These are phyloP conservation scores for Oxystoma pomonae DNA, from an alignment of 2,888 invertebrate species.

Conservation along the genomic window DNA sequence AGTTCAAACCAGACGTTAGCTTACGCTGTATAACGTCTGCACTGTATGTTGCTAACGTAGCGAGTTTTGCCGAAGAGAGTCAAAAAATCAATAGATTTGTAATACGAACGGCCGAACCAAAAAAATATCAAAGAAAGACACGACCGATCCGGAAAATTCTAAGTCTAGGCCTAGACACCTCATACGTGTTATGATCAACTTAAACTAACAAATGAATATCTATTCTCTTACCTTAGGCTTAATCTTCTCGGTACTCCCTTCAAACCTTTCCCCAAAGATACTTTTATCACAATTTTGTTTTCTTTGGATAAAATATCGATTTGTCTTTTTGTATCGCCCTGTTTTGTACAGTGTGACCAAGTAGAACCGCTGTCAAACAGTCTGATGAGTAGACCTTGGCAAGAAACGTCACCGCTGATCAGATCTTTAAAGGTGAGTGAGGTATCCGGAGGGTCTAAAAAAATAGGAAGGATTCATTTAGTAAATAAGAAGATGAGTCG, in stretches of 20 bases:
- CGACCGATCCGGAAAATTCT: no score
- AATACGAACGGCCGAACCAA: no score
- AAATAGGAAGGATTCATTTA: background rate
- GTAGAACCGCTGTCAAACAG: slow-evolving; percentile 56
- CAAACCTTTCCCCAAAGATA: slow-evolving; percentile 36
- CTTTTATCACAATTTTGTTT: slow-evolving; percentile 53
- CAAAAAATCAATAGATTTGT: no score
- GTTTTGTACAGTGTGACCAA: slow-evolving; percentile 59
- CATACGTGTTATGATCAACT: no score
- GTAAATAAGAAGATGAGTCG: background rate
- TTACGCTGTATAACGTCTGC: no score
- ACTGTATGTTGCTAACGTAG: no score
- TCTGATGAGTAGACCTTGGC: slow-evolving; percentile 56
- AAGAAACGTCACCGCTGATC: slow-evolving; percentile 42
- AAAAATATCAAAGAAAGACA: no score
- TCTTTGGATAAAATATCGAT: slow-evolving; percentile 58
- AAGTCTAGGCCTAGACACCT: no score
- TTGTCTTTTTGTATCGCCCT: slow-evolving; percentile 55
- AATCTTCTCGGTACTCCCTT: slow-evolving; percentile 40
- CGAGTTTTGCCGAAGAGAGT: no score
- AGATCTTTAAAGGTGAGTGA: slow-evolving; percentile 28
- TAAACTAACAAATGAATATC: no score
- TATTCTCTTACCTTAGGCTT: background rate
- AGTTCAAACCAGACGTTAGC: no score
- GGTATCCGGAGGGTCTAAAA: slow-evolving; percentile 28